These are phyloP conservation scores for Sinocyclocheilus anshuiensis DNA, from an alignment of 2,113 vertebrate species.

Conservation along the genomic window DNA sequence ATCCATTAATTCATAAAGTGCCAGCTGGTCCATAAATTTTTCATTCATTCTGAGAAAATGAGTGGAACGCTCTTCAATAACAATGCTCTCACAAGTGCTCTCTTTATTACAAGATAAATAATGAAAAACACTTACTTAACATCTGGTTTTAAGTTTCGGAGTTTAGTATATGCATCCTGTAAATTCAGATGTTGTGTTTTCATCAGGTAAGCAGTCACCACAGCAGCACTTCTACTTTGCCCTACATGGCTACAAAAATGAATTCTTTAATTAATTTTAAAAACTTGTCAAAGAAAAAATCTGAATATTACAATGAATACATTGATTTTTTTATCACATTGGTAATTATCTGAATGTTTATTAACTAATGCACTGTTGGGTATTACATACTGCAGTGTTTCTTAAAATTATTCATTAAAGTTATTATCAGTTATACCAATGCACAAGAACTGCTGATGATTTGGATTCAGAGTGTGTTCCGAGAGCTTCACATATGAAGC, in stretches of 20 bases:
- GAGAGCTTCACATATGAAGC: conserved; percentile 79
- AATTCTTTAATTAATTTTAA: neutral
- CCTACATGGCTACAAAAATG: conserved; percentile 81
- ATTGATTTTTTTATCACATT: neutral
- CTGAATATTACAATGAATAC: too few species aligned
- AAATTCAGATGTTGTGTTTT: conserved; percentile 78
- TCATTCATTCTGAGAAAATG: conserved; percentile 81
- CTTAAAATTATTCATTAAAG: neutral
- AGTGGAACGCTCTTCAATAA: neutral
- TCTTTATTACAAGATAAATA: neutral
- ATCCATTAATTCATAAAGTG: conserved; percentile 86
- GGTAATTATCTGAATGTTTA: neutral
- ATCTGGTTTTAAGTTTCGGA: conserved; percentile 78
- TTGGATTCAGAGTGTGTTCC: conserved; percentile 54
- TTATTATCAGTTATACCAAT: conserved; percentile 75
- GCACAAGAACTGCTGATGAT: conserved; percentile 77
- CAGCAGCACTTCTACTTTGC: conserved; percentile 87
- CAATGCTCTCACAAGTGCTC: neutral
- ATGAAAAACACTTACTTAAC: conserved; percentile 77
- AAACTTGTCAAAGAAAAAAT: neutral
- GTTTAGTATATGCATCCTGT: conserved; percentile 78
- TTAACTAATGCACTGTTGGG: neutral
- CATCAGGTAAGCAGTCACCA: conserved; percentile 89
- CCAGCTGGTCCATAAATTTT: conserved; percentile 86
- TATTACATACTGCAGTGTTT: neutral